Evolutionary conservation across 1,140 invertebrate genomes (phyloP).

Genomic region (Eumeta japonica): DNA sequence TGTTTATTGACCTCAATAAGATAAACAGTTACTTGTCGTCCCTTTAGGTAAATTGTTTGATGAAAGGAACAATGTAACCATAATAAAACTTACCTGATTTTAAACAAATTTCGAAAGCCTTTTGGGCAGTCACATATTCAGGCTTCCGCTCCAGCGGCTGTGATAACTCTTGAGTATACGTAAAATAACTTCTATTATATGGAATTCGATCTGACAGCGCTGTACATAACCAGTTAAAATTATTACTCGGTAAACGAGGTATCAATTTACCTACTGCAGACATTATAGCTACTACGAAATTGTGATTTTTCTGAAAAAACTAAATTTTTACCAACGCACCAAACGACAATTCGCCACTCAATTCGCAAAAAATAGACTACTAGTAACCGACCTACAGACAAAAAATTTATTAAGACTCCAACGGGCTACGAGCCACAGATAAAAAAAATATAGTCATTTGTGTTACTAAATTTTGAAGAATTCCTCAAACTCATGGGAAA

Average conservation of each 20-base stretch:
- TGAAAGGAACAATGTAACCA: no score
- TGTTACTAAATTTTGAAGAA: no score
- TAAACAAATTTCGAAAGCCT: conserved; percentile 56
- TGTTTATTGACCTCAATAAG: no score
- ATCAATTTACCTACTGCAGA: conserved; percentile 40
- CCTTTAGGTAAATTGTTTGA: no score
- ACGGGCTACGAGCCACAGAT: not conserved
- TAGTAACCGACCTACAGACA: no score
- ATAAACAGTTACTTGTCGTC: no score
- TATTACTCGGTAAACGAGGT: conserved; percentile 27
- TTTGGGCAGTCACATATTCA: conserved; percentile 47
- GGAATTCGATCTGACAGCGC: conserved; percentile 27
- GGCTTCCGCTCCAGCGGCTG: conserved; percentile 57
- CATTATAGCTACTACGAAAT: conserved; percentile 27
- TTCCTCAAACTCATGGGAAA: no score
- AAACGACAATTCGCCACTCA: conserved; percentile 17
- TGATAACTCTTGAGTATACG: conserved; percentile 56
- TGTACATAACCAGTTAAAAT: conserved; percentile 30
- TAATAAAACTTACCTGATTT: conserved; percentile 56
- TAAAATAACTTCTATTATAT: conserved; percentile 52
- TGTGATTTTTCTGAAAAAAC: conserved; percentile 13
- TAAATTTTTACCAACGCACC: no score
- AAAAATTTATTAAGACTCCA: no score
- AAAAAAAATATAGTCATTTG: not conserved
- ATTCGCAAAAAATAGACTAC: not conserved